Conservation (phyloP, 1,140 invertebrate species). For the Cryptotermes secundus region DNA sequence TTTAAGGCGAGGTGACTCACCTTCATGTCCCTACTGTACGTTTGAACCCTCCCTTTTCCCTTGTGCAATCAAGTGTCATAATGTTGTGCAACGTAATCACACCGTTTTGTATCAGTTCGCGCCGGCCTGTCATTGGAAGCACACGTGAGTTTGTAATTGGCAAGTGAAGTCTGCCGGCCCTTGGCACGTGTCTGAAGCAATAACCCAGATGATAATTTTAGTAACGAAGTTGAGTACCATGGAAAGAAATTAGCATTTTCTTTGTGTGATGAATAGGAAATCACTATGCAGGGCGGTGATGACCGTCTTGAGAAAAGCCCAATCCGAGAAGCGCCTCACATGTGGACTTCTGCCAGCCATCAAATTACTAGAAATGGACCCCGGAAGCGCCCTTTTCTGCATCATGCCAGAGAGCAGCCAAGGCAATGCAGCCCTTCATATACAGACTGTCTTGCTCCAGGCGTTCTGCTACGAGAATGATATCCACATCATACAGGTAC, state of each 20-base stretch:
- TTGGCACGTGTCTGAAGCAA: background rate
- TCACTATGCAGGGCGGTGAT: background rate
- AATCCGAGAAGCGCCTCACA: conserved; percentile 58
- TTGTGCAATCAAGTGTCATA: background rate
- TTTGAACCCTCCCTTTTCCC: background rate
- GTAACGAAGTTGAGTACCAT: background rate
- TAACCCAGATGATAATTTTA: background rate
- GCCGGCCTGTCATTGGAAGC: background rate
- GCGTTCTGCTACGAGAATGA: conserved; percentile 69
- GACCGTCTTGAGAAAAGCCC: conserved; percentile 55
- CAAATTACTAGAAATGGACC: conserved; percentile 57
- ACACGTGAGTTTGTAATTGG: no score
- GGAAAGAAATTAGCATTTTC: background rate
- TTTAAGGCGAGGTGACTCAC: background rate
- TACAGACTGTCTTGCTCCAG: conserved; percentile 67
- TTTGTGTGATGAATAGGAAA: background rate
- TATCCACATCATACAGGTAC: conserved; percentile 65
- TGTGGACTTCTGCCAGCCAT: conserved; percentile 61
- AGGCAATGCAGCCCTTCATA: conserved; percentile 64
- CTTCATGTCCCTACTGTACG: background rate
- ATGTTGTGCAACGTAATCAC: background rate
- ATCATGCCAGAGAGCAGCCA: conserved; percentile 58
- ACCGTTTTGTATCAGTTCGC: background rate
- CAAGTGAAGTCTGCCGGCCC: background rate
- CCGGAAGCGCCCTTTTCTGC: conserved; percentile 62